Percentiles rank a stretch among this genome's conserved stretches.
phyloP scores from a whole-genome alignment of 2,797 vertebrate species.

The Megalops cyprinoides region DNA sequence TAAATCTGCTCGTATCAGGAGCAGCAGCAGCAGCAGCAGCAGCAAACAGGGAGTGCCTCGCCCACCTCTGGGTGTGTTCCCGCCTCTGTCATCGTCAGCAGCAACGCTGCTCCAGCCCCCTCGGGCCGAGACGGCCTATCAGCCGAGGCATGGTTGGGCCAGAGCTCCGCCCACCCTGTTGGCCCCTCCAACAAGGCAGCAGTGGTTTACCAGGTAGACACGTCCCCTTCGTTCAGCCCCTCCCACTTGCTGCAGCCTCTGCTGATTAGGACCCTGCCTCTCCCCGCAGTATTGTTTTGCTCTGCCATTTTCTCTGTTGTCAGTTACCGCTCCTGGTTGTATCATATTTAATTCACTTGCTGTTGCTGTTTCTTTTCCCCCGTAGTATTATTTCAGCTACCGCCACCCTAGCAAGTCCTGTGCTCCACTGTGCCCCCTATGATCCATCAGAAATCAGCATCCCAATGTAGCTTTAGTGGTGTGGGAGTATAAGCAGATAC shows the following conservation, averaged over 20 bases:
- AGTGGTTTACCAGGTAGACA: slow-evolving; percentile 90
- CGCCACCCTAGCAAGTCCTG: background rate
- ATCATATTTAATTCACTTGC: slow-evolving; percentile 1
- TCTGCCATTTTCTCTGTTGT: slow-evolving; percentile 23
- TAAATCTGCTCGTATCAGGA: slow-evolving; percentile 79
- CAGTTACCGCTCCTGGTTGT: background rate
- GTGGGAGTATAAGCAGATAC: background rate
- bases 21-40: slow-evolving; percentile 79
- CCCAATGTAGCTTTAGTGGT: background rate
- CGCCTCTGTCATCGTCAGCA: slow-evolving; percentile 92
- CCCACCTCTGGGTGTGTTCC: slow-evolving; percentile 81
- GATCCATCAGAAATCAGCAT: background rate
- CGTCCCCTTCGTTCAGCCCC: slow-evolving; percentile 68
- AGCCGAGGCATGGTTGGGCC: slow-evolving; percentile 81
- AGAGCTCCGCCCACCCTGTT: slow-evolving; percentile 74
- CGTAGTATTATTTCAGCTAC: background rate
- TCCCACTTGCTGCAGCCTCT: slow-evolving; percentile 73
- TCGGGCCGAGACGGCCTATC: slow-evolving; percentile 79
- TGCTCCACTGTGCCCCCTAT: background rate
- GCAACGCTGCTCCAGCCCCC: slow-evolving; percentile 76
- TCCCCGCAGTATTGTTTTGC: slow-evolving; percentile 52
- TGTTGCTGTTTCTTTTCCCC: background rate
- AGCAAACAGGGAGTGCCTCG: slow-evolving; percentile 79
- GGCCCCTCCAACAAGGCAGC: slow-evolving; percentile 84
- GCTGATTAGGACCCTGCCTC: slow-evolving; percentile 58